Conservation (phyloP, 2,113 vertebrate species). For the Eupsittula cactorum region DNA sequence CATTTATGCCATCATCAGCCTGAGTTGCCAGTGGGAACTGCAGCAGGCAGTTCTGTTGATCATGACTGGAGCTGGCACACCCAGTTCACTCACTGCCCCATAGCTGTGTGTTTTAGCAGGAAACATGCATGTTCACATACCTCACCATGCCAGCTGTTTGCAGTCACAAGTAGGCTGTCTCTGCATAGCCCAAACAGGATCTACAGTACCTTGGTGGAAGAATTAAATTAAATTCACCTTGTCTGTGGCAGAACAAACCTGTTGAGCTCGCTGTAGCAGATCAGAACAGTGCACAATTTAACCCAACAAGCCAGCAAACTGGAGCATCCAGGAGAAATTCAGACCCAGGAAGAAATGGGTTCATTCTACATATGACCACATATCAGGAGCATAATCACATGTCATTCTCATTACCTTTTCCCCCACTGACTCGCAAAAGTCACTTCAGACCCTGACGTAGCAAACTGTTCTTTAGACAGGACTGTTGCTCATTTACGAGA, state of each 20-base stretch:
- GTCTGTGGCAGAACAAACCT: background rate
- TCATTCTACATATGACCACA: background rate
- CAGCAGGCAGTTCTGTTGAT: background rate
- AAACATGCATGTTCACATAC: background rate
- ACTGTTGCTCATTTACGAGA: background rate
- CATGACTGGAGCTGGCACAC: background rate
- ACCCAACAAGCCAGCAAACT: background rate
- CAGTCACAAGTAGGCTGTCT: background rate
- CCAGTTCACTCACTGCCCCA: background rate
- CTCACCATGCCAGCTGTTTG: background rate
- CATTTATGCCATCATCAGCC: background rate
- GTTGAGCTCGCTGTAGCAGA: background rate
- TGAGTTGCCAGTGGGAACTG: background rate
- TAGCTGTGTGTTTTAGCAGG: background rate
- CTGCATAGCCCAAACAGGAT: background rate
- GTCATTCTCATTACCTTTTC: background rate
- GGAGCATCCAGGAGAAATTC: background rate
- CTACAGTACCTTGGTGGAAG: background rate
- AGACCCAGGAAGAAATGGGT: background rate
- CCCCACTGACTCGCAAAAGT: background rate
- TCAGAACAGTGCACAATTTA: background rate
- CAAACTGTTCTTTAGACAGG: background rate
- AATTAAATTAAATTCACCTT: background rate
- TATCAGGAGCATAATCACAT: background rate
- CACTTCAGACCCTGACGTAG: background rate